Evolutionary conservation across 2,113 vertebrate species (phyloP).

Genomic region (Centropristis striata): DNA sequence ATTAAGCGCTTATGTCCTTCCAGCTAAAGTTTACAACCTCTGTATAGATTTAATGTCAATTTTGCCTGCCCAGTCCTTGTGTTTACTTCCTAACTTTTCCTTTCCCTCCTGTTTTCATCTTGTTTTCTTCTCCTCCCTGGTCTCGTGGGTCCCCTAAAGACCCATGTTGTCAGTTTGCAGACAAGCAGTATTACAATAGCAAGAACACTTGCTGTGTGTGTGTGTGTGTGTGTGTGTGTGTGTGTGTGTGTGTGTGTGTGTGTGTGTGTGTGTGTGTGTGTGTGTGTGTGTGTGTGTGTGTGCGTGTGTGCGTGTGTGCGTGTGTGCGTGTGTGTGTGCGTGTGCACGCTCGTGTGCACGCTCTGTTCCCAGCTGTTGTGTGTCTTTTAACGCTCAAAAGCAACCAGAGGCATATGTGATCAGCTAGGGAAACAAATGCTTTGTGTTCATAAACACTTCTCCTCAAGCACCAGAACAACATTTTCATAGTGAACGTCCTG

Average conservation of each 20-base stretch:
- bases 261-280: too few relatives aligned
- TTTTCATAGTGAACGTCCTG: not conserved
- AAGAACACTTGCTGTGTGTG: not conserved
- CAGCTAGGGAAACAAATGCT: conserved; percentile 4
- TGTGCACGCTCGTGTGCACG: too few relatives aligned
- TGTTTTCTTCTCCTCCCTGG: not conserved
- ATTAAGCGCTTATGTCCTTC: conserved; percentile 35
- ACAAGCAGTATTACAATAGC: conserved; percentile 10
- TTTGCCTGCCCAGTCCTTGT: conserved; percentile 18
- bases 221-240: too few relatives aligned
- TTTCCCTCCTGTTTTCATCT: conserved; percentile 4
- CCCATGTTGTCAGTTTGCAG: conserved; percentile 13
- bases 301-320: too few relatives aligned
- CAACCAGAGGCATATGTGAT: conserved; percentile 8
- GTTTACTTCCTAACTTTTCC: conserved; percentile 23
- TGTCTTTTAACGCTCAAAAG: conserved; percentile 4
- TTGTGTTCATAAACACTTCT: conserved; percentile 24
- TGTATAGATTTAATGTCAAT: conserved; percentile 58
- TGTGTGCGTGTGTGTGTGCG: too few relatives aligned
- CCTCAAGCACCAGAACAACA: not conserved
- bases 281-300: too few relatives aligned
- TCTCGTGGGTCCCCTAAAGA: conserved; percentile 16
- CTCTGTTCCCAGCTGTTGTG: conserved; percentile 15
- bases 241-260: too few relatives aligned
- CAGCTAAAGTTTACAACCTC: conserved; percentile 45